Percentiles rank a stretch among this genome's conserved stretches.
Conservation (phyloP, 2,888 invertebrate species). For the Tipula confusa region DNA sequence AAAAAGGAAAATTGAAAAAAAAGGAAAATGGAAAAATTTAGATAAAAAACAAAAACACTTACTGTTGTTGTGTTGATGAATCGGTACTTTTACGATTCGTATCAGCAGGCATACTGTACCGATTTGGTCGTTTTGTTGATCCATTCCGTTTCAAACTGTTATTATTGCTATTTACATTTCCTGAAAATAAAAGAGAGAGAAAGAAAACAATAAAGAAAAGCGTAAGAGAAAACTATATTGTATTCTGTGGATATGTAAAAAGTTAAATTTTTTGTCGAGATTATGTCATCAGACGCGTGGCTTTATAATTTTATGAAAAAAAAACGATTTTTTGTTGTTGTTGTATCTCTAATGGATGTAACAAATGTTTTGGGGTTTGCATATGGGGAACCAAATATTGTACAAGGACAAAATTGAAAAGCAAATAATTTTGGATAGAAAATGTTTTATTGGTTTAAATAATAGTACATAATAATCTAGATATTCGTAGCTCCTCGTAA, state of each 20-base stretch:
- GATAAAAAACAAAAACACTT: neutral
- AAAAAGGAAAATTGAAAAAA: neutral
- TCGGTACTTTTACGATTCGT: slow-evolving; percentile 26
- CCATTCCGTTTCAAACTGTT: slow-evolving; percentile 27
- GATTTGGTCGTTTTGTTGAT: slow-evolving; percentile 29
- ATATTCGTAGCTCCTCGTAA: no score
- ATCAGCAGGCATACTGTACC: slow-evolving; percentile 27
- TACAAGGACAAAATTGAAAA: neutral
- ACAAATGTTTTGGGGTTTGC: neutral
- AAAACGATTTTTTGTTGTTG: neutral
- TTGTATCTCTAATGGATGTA: neutral
- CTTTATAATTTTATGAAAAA: neutral
- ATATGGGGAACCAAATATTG: no score
- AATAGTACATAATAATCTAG: neutral
- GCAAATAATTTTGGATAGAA: neutral
- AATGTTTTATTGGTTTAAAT: neutral
- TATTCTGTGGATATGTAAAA: neutral
- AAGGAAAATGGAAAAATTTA: neutral
- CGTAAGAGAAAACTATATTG: neutral
- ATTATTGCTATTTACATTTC: slow-evolving; percentile 27
- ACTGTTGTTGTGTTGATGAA: slow-evolving; percentile 26
- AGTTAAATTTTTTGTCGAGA: neutral
- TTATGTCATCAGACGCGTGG: slow-evolving; percentile 6
- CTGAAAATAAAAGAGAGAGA: slow-evolving; percentile 3
- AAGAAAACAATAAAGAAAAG: neutral